These are phyloP conservation scores for Melanargia galathea DNA, from an alignment of 2,888 invertebrate species.

Conservation along the genomic window DNA sequence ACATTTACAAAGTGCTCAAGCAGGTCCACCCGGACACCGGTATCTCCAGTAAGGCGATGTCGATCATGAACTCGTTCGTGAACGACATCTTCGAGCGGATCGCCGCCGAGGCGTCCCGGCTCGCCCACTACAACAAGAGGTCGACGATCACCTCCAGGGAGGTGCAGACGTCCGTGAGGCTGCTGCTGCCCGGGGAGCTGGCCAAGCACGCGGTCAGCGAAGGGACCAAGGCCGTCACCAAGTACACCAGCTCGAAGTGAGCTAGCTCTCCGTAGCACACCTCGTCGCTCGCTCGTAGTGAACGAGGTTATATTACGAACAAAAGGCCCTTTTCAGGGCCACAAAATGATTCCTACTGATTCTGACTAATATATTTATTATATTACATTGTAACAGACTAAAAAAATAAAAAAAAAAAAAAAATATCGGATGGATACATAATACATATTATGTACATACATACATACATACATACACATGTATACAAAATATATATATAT, in stretches of 20 bases:
- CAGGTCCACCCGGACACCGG: slow-evolving; percentile 85
- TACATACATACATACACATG: too few species aligned
- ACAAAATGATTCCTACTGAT: not conserved
- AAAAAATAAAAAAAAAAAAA: too few species aligned
- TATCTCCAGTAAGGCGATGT: slow-evolving; percentile 83
- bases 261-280: too few species aligned
- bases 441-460: too few species aligned
- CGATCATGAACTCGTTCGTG: slow-evolving; percentile 87
- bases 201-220: slow-evolving; percentile 87
- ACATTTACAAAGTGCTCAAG: slow-evolving; percentile 85
- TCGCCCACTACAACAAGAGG: slow-evolving; percentile 85
- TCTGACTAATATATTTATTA: too few species aligned
- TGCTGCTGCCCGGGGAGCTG: slow-evolving; percentile 86
- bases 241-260: slow-evolving; percentile 76
- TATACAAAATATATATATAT: too few species aligned
- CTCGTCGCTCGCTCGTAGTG: not conserved
- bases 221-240: slow-evolving; percentile 85
- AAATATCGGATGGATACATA: too few species aligned
- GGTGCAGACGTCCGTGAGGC: slow-evolving; percentile 86
- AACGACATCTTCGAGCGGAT: slow-evolving; percentile 88
- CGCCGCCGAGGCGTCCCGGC: slow-evolving; percentile 83
- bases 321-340: not conserved
- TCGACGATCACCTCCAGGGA: slow-evolving; percentile 86
- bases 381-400: too few species aligned
- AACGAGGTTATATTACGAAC: not conserved